These are phyloP conservation scores for Strigops habroptila DNA, from an alignment of 2,113 vertebrate species.

Conservation along the genomic window DNA sequence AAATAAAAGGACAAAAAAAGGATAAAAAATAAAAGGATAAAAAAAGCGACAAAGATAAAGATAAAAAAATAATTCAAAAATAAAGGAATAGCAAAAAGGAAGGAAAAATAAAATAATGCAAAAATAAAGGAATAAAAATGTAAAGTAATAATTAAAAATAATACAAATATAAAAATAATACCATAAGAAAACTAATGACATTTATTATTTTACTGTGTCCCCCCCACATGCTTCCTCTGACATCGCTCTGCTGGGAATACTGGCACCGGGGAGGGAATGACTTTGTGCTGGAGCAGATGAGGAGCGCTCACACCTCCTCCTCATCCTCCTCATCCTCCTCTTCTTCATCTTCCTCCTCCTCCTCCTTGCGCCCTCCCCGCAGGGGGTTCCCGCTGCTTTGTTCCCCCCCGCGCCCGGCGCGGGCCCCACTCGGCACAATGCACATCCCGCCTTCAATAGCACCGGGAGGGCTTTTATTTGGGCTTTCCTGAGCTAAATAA, in stretches of 20 bases:
- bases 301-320: background rate
- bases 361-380: background rate
- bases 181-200: fast-evolving
- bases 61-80: background rate
- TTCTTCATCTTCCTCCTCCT: background rate
- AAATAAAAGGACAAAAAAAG: too few species aligned
- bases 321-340: background rate
- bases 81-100: background rate
- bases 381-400: constrained; percentile 2
- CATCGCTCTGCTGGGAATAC: background rate
- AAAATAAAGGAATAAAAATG: background rate
- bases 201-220: background rate
- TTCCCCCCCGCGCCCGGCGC: background rate
- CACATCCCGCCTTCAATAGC: constrained; percentile 17
- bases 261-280: background rate
- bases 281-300: background rate
- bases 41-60: background rate
- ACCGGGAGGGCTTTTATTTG: background rate
- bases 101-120: background rate
- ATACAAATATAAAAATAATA: fast-evolving
- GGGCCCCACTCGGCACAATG: background rate
- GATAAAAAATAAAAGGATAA: background rate
- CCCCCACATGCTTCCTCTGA: background rate
- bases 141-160: background rate
- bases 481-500: constrained; percentile 32